Conservation (phyloP, 2,113 vertebrate species). For the Gymnorhina tibicen region DNA sequence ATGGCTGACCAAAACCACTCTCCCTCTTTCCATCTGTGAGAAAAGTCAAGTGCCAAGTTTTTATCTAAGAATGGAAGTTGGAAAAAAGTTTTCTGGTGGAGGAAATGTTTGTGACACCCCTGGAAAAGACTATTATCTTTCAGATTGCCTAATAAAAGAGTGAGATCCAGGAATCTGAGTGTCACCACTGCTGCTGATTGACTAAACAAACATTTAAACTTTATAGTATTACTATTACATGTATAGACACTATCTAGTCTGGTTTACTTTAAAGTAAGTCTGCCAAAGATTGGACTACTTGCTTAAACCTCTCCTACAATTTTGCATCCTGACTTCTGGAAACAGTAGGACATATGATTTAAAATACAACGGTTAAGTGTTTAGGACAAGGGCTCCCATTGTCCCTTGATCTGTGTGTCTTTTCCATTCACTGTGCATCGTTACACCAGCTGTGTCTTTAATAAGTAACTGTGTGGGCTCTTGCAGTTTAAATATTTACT, state of each 20-base stretch:
- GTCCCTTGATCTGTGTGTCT: background rate
- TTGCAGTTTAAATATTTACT: constrained; percentile 21
- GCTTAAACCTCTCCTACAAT: background rate
- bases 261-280: background rate
- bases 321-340: background rate
- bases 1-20: background rate
- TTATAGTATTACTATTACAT: background rate
- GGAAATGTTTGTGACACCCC: background rate
- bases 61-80: background rate
- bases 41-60: background rate
- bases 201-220: background rate
- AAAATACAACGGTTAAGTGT: background rate
- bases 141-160: background rate
- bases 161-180: background rate
- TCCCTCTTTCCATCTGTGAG: background rate
- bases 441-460: constrained; percentile 37
- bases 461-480: constrained; percentile 37
- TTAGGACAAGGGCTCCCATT: background rate
- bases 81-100: background rate
- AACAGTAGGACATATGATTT: background rate
- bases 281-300: background rate
- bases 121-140: background rate
- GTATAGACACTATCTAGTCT: background rate
- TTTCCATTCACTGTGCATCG: background rate
- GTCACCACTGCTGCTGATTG: background rate